Evolutionary conservation across 2,888 invertebrate species (phyloP).

Genomic region (Diarsia brunnea): DNA sequence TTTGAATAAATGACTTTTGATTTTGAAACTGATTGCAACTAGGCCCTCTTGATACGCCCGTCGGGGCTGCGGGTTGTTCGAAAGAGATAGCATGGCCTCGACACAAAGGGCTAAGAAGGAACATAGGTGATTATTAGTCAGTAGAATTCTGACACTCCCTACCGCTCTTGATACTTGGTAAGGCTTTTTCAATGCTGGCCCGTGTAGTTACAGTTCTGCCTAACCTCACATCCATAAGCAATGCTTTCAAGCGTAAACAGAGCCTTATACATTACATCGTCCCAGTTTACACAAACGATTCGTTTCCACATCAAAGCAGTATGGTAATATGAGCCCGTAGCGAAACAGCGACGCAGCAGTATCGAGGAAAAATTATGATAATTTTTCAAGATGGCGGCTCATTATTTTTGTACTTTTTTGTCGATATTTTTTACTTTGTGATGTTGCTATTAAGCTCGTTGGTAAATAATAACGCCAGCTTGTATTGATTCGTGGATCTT

Average conservation of each 20-base stretch:
- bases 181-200: neutral
- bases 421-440: neutral
- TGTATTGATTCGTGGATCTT: too few relatives aligned
- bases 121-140: too few relatives aligned
- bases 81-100: too few relatives aligned
- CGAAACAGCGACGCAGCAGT: slow-evolving; percentile 20
- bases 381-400: slow-evolving; percentile 49
- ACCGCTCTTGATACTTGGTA: too few relatives aligned
- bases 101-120: too few relatives aligned
- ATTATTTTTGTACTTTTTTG: slow-evolving; percentile 46
- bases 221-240: neutral
- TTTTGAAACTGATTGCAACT: too few relatives aligned
- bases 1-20: too few relatives aligned
- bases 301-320: slow-evolving; percentile 67
- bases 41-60: neutral
- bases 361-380: slow-evolving; percentile 49
- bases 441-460: neutral
- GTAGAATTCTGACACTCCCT: too few relatives aligned
- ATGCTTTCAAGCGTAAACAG: slow-evolving; percentile 14
- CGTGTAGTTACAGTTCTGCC: neutral
- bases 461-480: neutral
- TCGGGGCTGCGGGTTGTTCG: too few relatives aligned
- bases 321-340: slow-evolving; percentile 62
- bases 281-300: slow-evolving; percentile 45
- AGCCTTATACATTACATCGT: slow-evolving; percentile 19